Evolutionary conservation across 2,888 invertebrate species (phyloP).

Genomic region (Rotaria socialis): DNA sequence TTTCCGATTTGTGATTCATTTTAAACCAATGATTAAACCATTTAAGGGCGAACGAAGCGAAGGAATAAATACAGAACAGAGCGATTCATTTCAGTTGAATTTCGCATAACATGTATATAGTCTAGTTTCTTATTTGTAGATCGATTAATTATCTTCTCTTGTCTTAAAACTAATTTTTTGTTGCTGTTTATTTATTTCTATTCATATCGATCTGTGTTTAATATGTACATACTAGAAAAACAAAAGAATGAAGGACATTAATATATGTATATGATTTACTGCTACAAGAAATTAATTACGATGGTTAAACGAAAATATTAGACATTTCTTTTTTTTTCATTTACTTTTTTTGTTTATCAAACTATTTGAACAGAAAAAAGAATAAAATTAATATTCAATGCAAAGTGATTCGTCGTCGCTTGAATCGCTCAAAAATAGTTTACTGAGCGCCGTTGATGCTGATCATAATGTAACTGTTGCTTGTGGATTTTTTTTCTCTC

Average conservation of each 20-base stretch:
- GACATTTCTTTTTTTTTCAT: not conserved
- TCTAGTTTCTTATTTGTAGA: slow-evolving; percentile 21
- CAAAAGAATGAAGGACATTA: slow-evolving; percentile 18
- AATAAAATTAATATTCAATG: not conserved
- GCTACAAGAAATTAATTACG: not conserved
- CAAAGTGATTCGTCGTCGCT: slow-evolving; percentile 19
- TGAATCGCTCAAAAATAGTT: slow-evolving; percentile 2
- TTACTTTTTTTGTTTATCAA: not conserved
- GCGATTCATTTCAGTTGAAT: slow-evolving; percentile 26
- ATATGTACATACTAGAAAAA: not conserved
- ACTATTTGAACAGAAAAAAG: not conserved
- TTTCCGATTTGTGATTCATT: not conserved
- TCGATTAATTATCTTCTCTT: slow-evolving; percentile 18
- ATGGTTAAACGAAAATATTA: not conserved
- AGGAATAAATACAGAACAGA: slow-evolving; percentile 32
- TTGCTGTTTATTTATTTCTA: not conserved
- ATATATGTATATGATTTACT: not conserved
- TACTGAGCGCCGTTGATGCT: slow-evolving; percentile 9
- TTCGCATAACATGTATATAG: slow-evolving; percentile 19
- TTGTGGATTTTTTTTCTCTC: not conserved
- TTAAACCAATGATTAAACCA: not conserved
- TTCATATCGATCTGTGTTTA: slow-evolving; percentile 5
- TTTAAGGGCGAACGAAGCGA: not conserved
- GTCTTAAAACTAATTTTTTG: not conserved
- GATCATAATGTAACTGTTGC: not conserved